Conservation (phyloP, 2,888 invertebrate species). For the Scaptodrosophila latifasciaeformis region DNA sequence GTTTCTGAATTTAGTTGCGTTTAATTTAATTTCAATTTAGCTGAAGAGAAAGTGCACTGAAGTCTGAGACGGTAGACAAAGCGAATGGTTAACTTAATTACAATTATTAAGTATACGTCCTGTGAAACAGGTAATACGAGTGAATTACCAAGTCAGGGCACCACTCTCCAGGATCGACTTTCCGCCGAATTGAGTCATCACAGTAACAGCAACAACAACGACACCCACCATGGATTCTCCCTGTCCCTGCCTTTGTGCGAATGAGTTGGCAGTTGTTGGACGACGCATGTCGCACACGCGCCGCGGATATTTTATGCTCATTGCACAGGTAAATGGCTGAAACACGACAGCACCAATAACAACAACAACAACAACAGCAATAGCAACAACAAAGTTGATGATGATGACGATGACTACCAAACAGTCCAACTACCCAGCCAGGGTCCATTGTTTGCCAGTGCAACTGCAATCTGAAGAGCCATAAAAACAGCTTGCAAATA, state of each 20-base stretch:
- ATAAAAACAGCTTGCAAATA: neutral
- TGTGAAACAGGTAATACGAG: too few species aligned
- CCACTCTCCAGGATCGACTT: too few species aligned
- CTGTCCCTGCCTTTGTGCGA: too few species aligned
- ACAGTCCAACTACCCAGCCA: neutral
- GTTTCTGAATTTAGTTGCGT: too few species aligned
- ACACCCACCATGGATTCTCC: too few species aligned
- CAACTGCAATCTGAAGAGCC: too few species aligned
- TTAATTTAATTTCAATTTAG: too few species aligned
- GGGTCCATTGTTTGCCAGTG: slow-evolving; percentile 3
- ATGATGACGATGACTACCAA: neutral
- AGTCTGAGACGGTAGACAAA: too few species aligned
- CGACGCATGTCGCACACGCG: slow-evolving; percentile 38
- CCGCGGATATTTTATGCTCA: slow-evolving; percentile 46
- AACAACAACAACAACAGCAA: slow-evolving; percentile 14
- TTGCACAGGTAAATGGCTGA: slow-evolving; percentile 43
- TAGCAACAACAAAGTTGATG: slow-evolving; percentile 36
- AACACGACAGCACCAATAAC: slow-evolving; percentile 20
- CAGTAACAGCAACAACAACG: slow-evolving; percentile 7
- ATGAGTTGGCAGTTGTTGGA: neutral
- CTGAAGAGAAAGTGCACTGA: too few species aligned
- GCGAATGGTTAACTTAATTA: neutral
- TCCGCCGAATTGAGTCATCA: slow-evolving; percentile 42
- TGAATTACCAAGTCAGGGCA: neutral
- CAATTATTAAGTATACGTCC: neutral